Evolutionary conservation across 2,113 vertebrate species (phyloP).

Genomic region (Malurus cyaneus): DNA sequence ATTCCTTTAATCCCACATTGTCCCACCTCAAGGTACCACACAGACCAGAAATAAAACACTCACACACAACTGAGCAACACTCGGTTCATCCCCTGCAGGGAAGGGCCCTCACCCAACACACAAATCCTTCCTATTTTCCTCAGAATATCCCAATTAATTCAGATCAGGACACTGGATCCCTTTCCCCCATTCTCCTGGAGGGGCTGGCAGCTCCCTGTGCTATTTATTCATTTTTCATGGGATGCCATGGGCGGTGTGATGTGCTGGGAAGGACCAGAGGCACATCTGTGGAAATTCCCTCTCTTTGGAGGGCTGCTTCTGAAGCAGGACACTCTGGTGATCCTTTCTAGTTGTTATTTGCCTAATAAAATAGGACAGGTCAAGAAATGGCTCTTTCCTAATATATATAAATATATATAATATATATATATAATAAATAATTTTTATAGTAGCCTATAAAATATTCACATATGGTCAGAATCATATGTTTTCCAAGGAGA

Average conservation of each 20-base stretch:
- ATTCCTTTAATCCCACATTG: neutral
- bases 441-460: neutral
- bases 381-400: neutral
- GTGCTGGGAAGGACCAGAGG: neutral
- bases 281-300: neutral
- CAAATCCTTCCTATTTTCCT: neutral
- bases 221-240: neutral
- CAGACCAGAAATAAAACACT: neutral
- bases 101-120: neutral
- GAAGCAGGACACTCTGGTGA: neutral
- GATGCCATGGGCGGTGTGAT: neutral
- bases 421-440: neutral
- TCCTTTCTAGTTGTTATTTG: neutral
- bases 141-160: neutral
- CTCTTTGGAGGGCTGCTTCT: neutral
- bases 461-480: neutral
- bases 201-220: neutral
- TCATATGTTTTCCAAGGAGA: neutral
- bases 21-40: neutral
- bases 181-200: neutral
- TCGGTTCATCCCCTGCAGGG: neutral
- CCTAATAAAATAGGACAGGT: neutral
- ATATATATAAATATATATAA: neutral
- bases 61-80: neutral
- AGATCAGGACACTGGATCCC: neutral